Base-by-base conservation (phyloP, 2,888 invertebrate species). In the Athalia rosae region DNA sequence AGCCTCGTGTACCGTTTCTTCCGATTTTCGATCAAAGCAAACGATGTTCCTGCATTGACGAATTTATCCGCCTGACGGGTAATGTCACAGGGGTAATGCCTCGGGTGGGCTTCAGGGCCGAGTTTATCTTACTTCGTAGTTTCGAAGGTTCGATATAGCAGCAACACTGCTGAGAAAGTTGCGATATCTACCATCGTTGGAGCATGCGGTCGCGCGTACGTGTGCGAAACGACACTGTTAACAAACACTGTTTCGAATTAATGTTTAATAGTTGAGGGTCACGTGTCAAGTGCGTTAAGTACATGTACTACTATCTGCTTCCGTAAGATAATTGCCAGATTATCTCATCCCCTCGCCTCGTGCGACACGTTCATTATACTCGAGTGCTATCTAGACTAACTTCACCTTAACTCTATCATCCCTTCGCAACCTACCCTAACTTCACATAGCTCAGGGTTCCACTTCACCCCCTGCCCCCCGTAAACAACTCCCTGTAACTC, bases 321-420 rank as follows among this genome's bases (percentile, higher is more conserved):
- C 43, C 58, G 45, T 41, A 50, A 48, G 50, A 4, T n/a, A 67
- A 67, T 67, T 53, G 15, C 11, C 3, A 67, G 71, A 56, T 71
- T 71, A 58, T 71, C 43, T 43, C 41, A 56, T n/a, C 11, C 48
- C 71, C 28, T 28, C 28, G 28, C 28, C 28, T 28, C 28, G 28
- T 28, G 28, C 48, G 74, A 59, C 48, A 61, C 47, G 59, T 48
- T 62, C 59, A 62, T 74, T 74, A 74, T 15, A 61, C 62, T 15
- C 41, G 61, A 61, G 74, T 48, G 74, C 41, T 74, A 61, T 74
- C 9, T 28, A 28, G 15, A 47, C 47, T 13, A 58, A 56, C 43
- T 58, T 8, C 56, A 71, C 58, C 45, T 58, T 13, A 58, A 71
- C 28, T 28, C 0, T 28, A 28, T 28, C 28, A 28, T 28, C 28